Evolutionary conservation across 2,113 vertebrate species (phyloP).

Genomic region (Natator depressus): DNA sequence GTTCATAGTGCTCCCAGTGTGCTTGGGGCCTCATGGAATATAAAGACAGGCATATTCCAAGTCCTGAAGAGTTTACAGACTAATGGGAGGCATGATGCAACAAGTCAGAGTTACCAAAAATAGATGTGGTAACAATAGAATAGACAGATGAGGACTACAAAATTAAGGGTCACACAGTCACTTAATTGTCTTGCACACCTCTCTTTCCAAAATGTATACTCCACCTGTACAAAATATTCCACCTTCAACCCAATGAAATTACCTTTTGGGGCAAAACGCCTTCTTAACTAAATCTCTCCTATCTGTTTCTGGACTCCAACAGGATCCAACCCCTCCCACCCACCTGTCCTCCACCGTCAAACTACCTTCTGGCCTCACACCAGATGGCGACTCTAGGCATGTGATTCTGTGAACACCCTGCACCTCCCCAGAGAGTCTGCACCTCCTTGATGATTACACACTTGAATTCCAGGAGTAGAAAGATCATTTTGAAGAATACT

Average conservation of each 20-base stretch:
- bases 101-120: slow-evolving; percentile 4
- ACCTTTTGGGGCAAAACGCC: background rate
- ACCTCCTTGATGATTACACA: background rate
- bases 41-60: background rate
- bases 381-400: background rate
- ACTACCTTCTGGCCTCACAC: background rate
- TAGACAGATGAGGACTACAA: slow-evolving; percentile 11
- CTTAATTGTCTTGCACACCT: background rate
- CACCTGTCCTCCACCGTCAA: background rate
- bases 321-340: background rate
- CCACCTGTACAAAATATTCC: background rate
- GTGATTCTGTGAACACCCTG: background rate
- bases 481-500: accelerated
- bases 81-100: slow-evolving; percentile 38
- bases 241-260: background rate
- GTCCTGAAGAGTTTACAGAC: slow-evolving; percentile 2
- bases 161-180: slow-evolving; percentile 31
- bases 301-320: background rate
- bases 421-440: background rate
- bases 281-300: background rate
- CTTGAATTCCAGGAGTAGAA: background rate
- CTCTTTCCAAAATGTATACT: slow-evolving; percentile 26
- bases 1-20: background rate
- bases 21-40: background rate
- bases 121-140: slow-evolving; percentile 7